These are phyloP conservation scores for Xylota sylvarum DNA, from an alignment of 2,888 invertebrate genomes.

Conservation along the genomic window DNA sequence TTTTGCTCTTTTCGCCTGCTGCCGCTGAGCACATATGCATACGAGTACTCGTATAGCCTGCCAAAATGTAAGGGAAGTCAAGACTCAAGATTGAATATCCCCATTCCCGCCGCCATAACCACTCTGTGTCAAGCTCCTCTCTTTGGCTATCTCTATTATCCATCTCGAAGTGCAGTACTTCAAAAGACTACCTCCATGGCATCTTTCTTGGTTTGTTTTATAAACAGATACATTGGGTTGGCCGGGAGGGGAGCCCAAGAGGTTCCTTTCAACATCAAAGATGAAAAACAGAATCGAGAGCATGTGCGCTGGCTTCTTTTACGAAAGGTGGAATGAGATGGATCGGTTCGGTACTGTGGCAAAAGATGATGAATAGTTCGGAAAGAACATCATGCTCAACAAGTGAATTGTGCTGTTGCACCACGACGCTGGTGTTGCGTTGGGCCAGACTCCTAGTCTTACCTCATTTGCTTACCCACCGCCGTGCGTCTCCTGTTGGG, in stretches of 20 bases:
- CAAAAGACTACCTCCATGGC: constrained; percentile 47
- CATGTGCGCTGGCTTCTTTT: constrained; percentile 34
- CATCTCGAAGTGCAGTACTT: constrained; percentile 55
- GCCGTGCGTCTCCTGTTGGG: constrained; percentile 17
- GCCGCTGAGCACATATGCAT: constrained; percentile 54
- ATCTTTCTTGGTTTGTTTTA: constrained; percentile 55
- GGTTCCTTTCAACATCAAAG: constrained; percentile 54
- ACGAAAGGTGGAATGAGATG: not conserved
- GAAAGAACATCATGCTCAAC: constrained; percentile 67
- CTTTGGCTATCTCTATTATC: constrained; percentile 53
- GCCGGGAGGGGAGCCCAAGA: constrained; percentile 1
- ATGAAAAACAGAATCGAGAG: constrained; percentile 60
- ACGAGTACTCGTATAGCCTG: not conserved
- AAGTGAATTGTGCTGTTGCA: constrained; percentile 58
- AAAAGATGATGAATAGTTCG: constrained; percentile 69
- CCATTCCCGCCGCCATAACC: not conserved
- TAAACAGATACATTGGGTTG: constrained; percentile 41
- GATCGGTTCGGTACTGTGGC: not conserved
- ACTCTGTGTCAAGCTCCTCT: constrained; percentile 33
- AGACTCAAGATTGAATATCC: constrained; percentile 20
- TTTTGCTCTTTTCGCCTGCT: constrained; percentile 51
- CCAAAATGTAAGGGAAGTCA: constrained; percentile 8
- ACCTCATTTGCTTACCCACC: constrained; percentile 33
- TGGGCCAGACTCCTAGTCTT: constrained; percentile 25
- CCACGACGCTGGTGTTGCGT: constrained; percentile 28